Conservation (phyloP, 2,113 vertebrate genomes). For the Pangasianodon hypophthalmus region DNA sequence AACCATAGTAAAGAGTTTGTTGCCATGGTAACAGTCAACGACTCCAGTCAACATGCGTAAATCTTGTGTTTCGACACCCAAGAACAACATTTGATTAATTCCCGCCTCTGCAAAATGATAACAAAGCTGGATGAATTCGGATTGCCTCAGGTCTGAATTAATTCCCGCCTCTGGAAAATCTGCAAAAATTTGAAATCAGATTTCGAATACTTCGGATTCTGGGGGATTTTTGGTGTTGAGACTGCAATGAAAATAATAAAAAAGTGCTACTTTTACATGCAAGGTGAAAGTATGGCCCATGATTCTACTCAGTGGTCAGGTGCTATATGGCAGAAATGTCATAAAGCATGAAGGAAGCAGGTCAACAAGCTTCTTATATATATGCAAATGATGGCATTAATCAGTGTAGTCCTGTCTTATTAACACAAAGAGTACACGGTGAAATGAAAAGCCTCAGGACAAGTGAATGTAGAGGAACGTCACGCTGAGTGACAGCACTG, state of each 20-base stretch:
- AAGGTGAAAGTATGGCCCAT: not conserved
- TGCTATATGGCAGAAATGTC: not conserved
- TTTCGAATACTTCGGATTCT: not conserved
- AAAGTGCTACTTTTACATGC: not conserved
- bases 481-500: not conserved
- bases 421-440: constrained; percentile 17
- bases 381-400: constrained; percentile 26
- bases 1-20: not conserved
- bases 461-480: not conserved
- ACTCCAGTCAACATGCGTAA: not conserved
- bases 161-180: too few species aligned
- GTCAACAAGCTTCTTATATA: not conserved
- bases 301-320: not conserved
- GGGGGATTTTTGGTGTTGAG: not conserved
- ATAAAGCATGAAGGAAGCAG: not conserved
- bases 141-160: not conserved
- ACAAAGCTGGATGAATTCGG: not conserved
- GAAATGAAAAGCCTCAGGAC: constrained; percentile 26
- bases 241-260: not conserved
- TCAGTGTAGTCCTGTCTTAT: constrained; percentile 31
- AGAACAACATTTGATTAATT: not conserved
- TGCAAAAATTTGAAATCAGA: not conserved
- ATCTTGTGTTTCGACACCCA: not conserved
- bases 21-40: not conserved
- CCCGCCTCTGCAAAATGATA: not conserved